These are phyloP conservation scores for Lutjanus argentimaculatus DNA, from an alignment of 2,797 vertebrate species.

Conservation along the genomic window DNA sequence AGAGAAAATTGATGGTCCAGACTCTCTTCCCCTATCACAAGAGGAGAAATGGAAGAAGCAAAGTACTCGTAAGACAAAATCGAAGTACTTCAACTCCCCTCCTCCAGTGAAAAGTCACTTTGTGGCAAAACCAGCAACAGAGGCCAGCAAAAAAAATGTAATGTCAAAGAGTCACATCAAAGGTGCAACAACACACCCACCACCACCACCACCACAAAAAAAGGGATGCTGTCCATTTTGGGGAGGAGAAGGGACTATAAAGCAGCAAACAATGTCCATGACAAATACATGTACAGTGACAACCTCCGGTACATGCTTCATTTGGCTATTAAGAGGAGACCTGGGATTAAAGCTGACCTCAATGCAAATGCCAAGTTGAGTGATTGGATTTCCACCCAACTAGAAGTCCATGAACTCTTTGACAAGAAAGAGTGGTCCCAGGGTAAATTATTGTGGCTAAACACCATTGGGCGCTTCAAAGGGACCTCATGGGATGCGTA, in stretches of 20 bases:
- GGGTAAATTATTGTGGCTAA: slow-evolving; percentile 19
- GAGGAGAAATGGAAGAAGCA: slow-evolving; percentile 24
- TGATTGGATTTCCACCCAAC: slow-evolving; percentile 10
- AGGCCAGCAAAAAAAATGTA: neutral
- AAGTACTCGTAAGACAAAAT: neutral
- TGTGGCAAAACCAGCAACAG: neutral
- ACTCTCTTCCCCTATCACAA: slow-evolving; percentile 14
- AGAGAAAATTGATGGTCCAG: neutral
- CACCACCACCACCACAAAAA: neutral
- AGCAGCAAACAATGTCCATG: neutral
- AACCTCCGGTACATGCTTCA: slow-evolving; percentile 7
- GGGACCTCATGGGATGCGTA: slow-evolving; percentile 6
- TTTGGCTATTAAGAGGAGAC: slow-evolving; percentile 20
- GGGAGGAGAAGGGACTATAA: neutral
- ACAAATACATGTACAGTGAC: slow-evolving; percentile 16
- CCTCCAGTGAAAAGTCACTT: neutral
- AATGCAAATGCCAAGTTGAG: neutral
- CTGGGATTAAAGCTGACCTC: neutral
- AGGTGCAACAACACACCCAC: neutral
- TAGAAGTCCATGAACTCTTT: slow-evolving; percentile 8
- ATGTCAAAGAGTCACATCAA: neutral
- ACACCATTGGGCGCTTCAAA: neutral
- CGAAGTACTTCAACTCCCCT: neutral
- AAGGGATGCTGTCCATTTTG: slow-evolving; percentile 16
- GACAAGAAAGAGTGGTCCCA: slow-evolving; percentile 13